Conservation (phyloP, 2,888 invertebrate species). For the Autographa pulchrina region DNA sequence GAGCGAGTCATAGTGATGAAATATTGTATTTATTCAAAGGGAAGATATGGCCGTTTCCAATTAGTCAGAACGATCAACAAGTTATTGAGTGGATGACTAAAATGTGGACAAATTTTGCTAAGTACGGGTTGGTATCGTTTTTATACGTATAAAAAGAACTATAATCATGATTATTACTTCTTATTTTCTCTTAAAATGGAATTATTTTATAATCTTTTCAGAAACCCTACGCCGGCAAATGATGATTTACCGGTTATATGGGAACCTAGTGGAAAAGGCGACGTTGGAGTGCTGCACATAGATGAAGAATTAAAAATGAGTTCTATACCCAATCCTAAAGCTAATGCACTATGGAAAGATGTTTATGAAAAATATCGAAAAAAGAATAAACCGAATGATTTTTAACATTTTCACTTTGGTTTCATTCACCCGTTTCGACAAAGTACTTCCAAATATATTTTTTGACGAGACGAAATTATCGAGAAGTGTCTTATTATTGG, state of each 20-base stretch:
- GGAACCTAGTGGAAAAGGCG: constrained; percentile 45
- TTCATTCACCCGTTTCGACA: background rate
- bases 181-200: background rate
- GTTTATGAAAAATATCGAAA: constrained; percentile 67
- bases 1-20: constrained; percentile 83
- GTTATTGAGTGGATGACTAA: constrained; percentile 77
- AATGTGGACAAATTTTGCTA: constrained; percentile 84
- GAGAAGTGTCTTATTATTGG: too few species aligned
- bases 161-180: background rate
- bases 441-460: too few species aligned
- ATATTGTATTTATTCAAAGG: constrained; percentile 79
- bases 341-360: constrained; percentile 71
- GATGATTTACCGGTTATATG: constrained; percentile 39
- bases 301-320: constrained; percentile 70
- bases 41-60: constrained; percentile 72
- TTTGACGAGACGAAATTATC: too few species aligned
- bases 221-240: constrained; percentile 72
- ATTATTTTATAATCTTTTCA: constrained; percentile 58
- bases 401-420: background rate
- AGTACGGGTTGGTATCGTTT: constrained; percentile 74
- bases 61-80: constrained; percentile 67
- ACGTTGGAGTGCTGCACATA: constrained; percentile 67
- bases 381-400: constrained; percentile 53
- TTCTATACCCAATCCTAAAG: constrained; percentile 65
- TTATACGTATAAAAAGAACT: background rate